Base-by-base conservation (phyloP, 2,888 invertebrate species). In the Teinopalpus imperialis region DNA sequence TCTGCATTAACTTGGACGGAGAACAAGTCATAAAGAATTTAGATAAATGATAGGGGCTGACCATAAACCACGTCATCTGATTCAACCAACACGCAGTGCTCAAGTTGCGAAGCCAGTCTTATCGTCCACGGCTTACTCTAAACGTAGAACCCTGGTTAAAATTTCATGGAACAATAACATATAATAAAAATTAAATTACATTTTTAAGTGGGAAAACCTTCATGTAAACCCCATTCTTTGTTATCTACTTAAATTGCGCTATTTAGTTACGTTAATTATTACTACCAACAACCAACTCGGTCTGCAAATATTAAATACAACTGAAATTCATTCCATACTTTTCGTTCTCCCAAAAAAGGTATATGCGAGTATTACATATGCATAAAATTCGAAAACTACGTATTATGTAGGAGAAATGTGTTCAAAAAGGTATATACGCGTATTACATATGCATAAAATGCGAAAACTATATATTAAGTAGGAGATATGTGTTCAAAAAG, bases 1-100 rank as follows among this genome's bases (percentile, higher is more conserved):
- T 43, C n/a, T 39, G 43, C 32, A 40, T 56, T n/a, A 43, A 54
- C 57, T 51, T 52, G 51, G 43, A 46, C 54, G 54, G 50, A 37
- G 47, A 53, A 51, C 50, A 49, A 39, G 53, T 48, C 48, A 44
- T 53, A 54, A 66, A 66, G 69, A 69, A 72, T 66, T 67, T 59
- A 72, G 82, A 83, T 81, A 73, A 59, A 63, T 66, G 82, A 83
- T 83, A 82, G 65, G 54, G 61, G 51, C 55, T 53, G 59, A 59
- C 74, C 73, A 81, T 82, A 82, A 82, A 82, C 61, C 64, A 75
- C 63, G 62, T 69, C 79, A 77, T 78, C 76, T 20, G 45, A 65
- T 69, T 71, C 59, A 69, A 68, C 64, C 62, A 63, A 65, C 66
- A 56, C 52, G 41, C 39, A 43, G 43, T 42, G 51, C 40, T 53